Evolutionary conservation across 2,797 vertebrate species (phyloP).

Genomic region (Prionace glauca): DNA sequence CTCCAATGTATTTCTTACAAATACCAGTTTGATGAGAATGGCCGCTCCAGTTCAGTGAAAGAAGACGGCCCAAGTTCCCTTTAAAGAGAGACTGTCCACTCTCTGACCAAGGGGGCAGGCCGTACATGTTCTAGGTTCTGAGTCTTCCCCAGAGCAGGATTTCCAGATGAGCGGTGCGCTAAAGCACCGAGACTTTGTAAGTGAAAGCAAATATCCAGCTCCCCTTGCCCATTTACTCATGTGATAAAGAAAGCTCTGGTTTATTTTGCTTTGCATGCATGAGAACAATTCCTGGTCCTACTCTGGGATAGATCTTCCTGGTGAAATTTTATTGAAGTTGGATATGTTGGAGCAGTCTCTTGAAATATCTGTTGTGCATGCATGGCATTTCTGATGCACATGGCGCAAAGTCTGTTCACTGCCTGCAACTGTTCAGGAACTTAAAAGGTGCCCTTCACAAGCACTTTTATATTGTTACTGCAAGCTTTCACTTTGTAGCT

Average conservation of each 20-base stretch:
- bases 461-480: neutral
- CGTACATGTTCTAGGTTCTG: neutral
- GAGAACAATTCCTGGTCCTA: neutral
- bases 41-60: neutral
- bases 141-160: neutral
- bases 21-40: neutral
- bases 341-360: neutral
- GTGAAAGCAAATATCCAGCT: neutral
- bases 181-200: too few species aligned
- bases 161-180: neutral
- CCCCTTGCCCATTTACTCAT: neutral
- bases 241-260: neutral
- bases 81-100: neutral
- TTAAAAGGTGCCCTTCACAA: neutral
- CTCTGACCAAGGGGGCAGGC: neutral
- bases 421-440: neutral
- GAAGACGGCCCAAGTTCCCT: neutral
- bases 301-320: neutral
- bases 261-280: neutral
- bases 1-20: neutral
- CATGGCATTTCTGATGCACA: neutral
- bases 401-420: too few species aligned
- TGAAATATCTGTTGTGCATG: neutral
- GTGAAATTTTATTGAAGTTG: neutral
- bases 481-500: too few species aligned